These are phyloP conservation scores for Phallusia fumigata DNA, from an alignment of 23 tunicate genomes.

Conservation along the genomic window DNA sequence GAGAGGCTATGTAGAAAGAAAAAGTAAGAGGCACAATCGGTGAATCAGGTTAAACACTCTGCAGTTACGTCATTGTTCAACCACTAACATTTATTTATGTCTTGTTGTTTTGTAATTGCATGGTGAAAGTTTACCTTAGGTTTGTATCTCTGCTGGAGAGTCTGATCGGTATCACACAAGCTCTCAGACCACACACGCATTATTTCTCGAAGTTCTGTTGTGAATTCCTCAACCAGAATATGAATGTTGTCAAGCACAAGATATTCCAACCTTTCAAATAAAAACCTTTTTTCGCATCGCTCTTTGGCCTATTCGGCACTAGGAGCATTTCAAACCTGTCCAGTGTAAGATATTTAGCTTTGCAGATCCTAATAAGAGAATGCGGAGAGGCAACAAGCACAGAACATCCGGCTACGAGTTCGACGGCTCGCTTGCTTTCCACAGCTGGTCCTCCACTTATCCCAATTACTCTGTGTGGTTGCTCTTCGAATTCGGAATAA, in stretches of 20 bases:
- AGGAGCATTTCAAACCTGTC: conserved; percentile 17
- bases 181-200: conserved; percentile 40
- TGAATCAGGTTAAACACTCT: too few relatives aligned
- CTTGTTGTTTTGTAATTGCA: not conserved
- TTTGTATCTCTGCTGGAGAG: conserved; percentile 15
- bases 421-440: conserved; percentile 41
- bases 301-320: too few relatives aligned
- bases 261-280: conserved; percentile 20
- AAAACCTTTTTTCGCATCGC: too few relatives aligned
- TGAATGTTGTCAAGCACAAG: conserved; percentile 70
- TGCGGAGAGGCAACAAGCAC: conserved; percentile 64
- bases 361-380: conserved; percentile 52
- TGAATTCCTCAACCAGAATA: conserved; percentile 75
- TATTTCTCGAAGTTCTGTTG: conserved; percentile 33
- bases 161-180: conserved; percentile 45
- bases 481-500: not conserved
- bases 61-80: too few relatives aligned
- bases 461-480: conserved; percentile 45
- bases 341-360: conserved; percentile 44
- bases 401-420: conserved; percentile 60
- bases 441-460: conserved; percentile 64
- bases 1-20: too few relatives aligned
- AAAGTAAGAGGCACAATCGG: too few relatives aligned
- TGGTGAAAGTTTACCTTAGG: conserved; percentile 14
- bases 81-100: too few relatives aligned